Evolutionary conservation across 1,140 invertebrate genomes (phyloP), one percentile per base, ranked within the genome.

Genomic region (Diorhabda elongata): DNA sequence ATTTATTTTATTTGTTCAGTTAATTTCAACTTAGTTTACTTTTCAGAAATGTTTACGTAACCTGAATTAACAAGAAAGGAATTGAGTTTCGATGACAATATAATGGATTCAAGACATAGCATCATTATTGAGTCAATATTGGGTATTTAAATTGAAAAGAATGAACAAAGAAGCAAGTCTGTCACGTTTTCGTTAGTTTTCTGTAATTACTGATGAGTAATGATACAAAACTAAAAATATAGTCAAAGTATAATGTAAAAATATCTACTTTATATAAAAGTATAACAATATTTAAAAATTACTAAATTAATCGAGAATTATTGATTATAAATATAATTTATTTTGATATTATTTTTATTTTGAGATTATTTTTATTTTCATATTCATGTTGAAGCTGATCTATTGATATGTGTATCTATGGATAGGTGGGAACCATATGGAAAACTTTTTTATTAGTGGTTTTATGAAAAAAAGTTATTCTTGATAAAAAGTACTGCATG

Each of bases 11-110:
- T 52, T 52, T 52, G 47, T 52, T 52, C 47, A 8, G 47, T 52
- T 52, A 52, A 52, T 52, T 52, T 52, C 47, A n/a, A 52, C 6
- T 6, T 52, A n/a, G 47, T 52, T 52, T 52, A 52, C 47, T 52
- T 52, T 52, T n/a, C n/a, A 52, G 47, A 52, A 52, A n/a, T 52
- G 47, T 52, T 52, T 52, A n/a, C n/a, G 47, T 52, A 52, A 52
- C 47, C 47, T n/a, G 47, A 52, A 52, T n/a, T 52, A 52, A 52
- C n/a, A 52, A 52, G 47, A 52, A 52, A 52, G 47, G 47, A 52
- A 52, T 52, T 52, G 47, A 52, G 47, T 52, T 52, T 52, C 4
- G 47, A 52, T 52, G 47, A 52, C 6, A 52, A 52, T 52, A 52
- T 52, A 52, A 52, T 52, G n/a, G 4, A 52, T 52, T 52, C 47